Percentiles rank a stretch among this genome's conserved stretches.
Conservation (phyloP, 2,888 invertebrate species). For the Atrina japonica region DNA sequence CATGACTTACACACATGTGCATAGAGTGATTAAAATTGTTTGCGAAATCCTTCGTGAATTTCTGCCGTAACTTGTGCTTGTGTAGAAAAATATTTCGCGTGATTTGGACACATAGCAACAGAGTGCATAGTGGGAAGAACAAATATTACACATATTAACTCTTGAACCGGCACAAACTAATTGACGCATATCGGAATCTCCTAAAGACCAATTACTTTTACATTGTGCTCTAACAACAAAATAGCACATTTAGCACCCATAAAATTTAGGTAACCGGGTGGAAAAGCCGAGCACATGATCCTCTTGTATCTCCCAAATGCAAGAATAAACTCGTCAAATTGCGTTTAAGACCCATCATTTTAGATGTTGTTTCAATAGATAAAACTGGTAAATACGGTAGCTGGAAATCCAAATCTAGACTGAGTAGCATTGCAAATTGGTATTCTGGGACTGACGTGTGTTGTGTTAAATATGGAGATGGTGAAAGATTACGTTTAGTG, state of each 20-base stretch:
- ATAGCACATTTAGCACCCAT: constrained; percentile 22
- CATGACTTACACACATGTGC: not conserved
- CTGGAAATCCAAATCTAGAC: no score
- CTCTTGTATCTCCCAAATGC: constrained; percentile 35
- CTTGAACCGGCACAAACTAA: constrained; percentile 13
- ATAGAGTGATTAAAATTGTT: constrained; percentile 26
- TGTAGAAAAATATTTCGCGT: no score
- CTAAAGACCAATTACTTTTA: constrained; percentile 37
- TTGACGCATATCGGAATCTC: constrained; percentile 15
- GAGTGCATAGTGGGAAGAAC: constrained; percentile 10
- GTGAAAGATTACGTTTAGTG: no score
- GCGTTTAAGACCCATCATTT: no score
- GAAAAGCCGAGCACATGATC: constrained; percentile 14
- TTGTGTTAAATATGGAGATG: no score
- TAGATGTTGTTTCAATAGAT: not conserved
- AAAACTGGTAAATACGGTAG: no score
- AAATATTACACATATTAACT: constrained; percentile 14
- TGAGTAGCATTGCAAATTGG: no score
- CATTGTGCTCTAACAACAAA: constrained; percentile 11
- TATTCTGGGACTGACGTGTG: no score
- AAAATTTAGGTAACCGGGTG: constrained; percentile 28
- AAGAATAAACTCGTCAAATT: constrained; percentile 23
- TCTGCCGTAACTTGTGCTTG: not conserved
- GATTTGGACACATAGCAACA: constrained; percentile 16
- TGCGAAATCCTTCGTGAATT: constrained; percentile 4